Percentiles rank a stretch among this genome's conserved stretches.
phyloP scores from a whole-genome alignment of 2,888 invertebrate genomes.

The Hymenopus coronatus region DNA sequence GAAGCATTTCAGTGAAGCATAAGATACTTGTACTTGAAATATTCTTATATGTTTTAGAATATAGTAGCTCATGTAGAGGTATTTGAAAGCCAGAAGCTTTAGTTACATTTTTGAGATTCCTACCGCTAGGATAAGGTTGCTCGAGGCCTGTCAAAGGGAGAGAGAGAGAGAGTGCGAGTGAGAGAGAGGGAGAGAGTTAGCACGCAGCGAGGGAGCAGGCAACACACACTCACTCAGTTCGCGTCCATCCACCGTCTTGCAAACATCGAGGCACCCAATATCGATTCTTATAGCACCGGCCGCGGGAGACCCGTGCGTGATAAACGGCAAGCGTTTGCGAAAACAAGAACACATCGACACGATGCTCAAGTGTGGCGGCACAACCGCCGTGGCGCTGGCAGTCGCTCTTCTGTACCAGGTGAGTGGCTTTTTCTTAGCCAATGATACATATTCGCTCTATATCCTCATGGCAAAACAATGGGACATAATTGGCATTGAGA shows the following conservation, averaged over 20 bases:
- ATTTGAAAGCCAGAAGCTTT: background rate
- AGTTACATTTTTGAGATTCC: background rate
- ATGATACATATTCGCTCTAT: background rate
- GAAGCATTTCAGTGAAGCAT: background rate
- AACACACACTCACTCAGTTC: background rate
- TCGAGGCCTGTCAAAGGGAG: background rate
- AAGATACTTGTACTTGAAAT: background rate
- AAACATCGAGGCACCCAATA: background rate
- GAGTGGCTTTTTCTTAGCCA: background rate
- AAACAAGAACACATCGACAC: background rate
- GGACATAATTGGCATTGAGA: too few species aligned
- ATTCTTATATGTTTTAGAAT: background rate
- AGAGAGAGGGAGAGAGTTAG: background rate
- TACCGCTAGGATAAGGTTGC: background rate
- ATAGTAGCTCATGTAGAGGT: background rate
- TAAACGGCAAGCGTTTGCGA: background rate
- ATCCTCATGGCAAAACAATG: background rate
- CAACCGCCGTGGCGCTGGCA: background rate
- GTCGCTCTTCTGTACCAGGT: background rate
- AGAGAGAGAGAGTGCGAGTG: too few species aligned
- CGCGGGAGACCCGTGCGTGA: background rate
- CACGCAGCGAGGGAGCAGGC: background rate
- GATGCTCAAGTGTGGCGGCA: background rate
- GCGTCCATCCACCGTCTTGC: background rate
- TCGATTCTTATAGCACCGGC: background rate